These are phyloP conservation scores for Saccopteryx leptura DNA, from an alignment of 2,113 vertebrate species.

Conservation along the genomic window DNA sequence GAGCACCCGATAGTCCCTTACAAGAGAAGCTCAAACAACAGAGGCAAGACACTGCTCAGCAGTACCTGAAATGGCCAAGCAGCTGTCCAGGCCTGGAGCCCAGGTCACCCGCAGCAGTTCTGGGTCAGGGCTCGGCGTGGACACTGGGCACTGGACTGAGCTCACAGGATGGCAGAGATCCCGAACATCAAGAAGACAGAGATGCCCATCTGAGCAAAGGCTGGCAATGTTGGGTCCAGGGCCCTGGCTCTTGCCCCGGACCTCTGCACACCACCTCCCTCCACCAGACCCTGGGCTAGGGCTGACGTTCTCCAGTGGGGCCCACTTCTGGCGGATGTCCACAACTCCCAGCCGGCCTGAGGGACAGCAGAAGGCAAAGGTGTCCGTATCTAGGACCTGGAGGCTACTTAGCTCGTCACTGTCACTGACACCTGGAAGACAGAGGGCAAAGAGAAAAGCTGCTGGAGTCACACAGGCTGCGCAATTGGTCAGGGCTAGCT, in stretches of 20 bases:
- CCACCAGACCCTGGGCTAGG: accelerated
- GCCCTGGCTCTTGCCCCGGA: slow-evolving; percentile 15
- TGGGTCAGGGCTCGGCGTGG: background rate
- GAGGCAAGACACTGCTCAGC: background rate
- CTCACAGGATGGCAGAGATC: slow-evolving; percentile 75
- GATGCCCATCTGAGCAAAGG: slow-evolving; percentile 88
- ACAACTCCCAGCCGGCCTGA: slow-evolving; percentile 89
- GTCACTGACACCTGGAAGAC: slow-evolving; percentile 56
- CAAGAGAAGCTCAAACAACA: background rate
- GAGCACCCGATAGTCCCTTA: accelerated
- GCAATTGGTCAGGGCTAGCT: background rate
- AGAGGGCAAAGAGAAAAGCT: background rate
- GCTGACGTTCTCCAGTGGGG: background rate
- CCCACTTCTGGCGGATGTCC: slow-evolving; percentile 87
- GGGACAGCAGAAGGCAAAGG: slow-evolving; percentile 88
- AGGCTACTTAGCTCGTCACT: slow-evolving; percentile 88
- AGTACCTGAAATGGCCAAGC: slow-evolving; percentile 92
- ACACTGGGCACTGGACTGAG: slow-evolving; percentile 84
- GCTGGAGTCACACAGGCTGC: background rate
- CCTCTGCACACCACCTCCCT: slow-evolving; percentile 88
- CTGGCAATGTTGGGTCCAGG: slow-evolving; percentile 84
- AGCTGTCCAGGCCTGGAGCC: slow-evolving; percentile 90
- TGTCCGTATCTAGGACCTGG: slow-evolving; percentile 86
- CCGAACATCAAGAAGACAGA: slow-evolving; percentile 89
- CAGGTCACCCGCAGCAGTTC: slow-evolving; percentile 89